Base-by-base conservation (phyloP, 2,113 vertebrate species). In the Natator depressus region DNA sequence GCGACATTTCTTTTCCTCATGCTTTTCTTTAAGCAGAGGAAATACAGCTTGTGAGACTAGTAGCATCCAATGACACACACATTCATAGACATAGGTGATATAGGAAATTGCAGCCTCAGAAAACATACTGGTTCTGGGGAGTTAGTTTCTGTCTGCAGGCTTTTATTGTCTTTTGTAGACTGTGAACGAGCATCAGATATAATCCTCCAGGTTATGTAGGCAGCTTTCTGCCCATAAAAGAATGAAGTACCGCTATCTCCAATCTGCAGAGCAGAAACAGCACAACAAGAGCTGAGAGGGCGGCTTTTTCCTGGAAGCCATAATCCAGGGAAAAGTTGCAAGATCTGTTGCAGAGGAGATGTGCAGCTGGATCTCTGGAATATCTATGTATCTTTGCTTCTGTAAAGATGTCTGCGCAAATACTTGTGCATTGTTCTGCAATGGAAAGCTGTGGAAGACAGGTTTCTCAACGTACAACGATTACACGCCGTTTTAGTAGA, bases 101-200 rank as follows among this genome's bases (percentile, higher is more conserved):
- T 24, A 69, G 76, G 54, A 86, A 90, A 88, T 6, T 20, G 47
- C 5, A 49, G 24, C 19, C 19, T 86, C 62, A 3, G 16, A 91
- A 92, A 54, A 0, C 7, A 4, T 42, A 16, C 5, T 17, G 1
- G 1, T 76, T 91, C n/a, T 49, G 14, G 1, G 0, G 1, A 35
- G 51, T 89, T 59, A 29, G 2, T 4, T 82, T 55, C 2, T 6
- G 12, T n/a, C 14, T 16, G 80, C 84, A 82, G 8, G 24, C 22
- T 88, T 88, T 72, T 29, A 79, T 22, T 89, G 13, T 9, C 5
- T 84, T 87, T 85, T 80, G 20, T 46, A 51, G 19, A 27, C 11
- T 25, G 4, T 25, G n/a, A 94, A 80, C 55, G 80, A 72, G 25
- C 38, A 84, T 14, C 57, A 59, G 6, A 59, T 59, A 11, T 8